Conservation (phyloP, 2,797 vertebrate species). For the Ispidina picta region DNA sequence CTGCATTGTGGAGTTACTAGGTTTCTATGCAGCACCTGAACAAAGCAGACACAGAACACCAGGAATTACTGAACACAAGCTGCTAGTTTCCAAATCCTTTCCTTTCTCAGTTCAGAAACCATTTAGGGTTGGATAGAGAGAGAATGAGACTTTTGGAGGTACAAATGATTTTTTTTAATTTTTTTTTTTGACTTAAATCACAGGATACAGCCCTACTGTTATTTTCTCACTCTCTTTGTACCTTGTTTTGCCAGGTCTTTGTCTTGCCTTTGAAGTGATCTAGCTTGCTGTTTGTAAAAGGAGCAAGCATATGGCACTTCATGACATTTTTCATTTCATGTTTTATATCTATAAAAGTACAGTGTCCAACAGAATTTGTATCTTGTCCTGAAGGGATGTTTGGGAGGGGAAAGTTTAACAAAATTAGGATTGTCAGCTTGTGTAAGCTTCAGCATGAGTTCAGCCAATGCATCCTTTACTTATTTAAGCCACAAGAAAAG, state of each 20-base stretch:
- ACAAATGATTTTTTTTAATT: background rate
- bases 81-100: background rate
- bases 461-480: background rate
- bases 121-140: background rate
- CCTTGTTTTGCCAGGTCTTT: background rate
- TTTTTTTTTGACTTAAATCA: background rate
- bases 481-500: background rate
- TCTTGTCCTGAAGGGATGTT: fast-evolving
- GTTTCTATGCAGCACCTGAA: background rate
- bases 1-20: background rate
- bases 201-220: background rate
- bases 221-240: background rate
- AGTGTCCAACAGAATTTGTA: background rate
- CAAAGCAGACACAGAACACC: background rate
- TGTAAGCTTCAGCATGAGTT: background rate
- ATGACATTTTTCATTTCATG: background rate
- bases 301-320: background rate
- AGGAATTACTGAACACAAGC: background rate
- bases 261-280: background rate
- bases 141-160: background rate
- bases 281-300: background rate
- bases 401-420: background rate
- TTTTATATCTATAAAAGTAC: background rate
- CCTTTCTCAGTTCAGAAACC: background rate
- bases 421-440: background rate